A percentile compares a stretch with the other conserved stretches of the same genome.
phyloP scores from a whole-genome alignment of 2,888 invertebrate genomes.

The Xanthorhoe designata region DNA sequence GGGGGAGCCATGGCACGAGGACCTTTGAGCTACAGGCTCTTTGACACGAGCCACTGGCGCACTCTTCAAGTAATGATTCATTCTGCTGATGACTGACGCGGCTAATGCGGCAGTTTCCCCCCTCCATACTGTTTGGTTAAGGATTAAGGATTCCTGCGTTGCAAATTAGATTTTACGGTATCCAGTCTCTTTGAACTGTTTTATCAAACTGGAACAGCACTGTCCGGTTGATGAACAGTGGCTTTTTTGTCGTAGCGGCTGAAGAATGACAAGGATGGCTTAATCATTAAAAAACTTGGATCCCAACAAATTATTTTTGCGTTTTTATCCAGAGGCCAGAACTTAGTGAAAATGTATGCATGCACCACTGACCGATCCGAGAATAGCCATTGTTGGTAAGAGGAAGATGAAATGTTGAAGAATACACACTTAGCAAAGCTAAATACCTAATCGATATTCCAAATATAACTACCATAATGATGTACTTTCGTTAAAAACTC shows the following conservation, averaged over 20 bases:
- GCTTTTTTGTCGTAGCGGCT: constrained; percentile 14
- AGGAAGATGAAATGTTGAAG: constrained; percentile 24
- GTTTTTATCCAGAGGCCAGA: constrained; percentile 1
- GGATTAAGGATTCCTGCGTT: constrained; percentile 64
- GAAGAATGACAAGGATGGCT: no score
- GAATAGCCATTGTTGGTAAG: constrained; percentile 62
- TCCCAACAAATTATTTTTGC: neutral
- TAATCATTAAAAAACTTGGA: no score
- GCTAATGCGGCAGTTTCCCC: constrained; percentile 78
- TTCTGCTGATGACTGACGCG: constrained; percentile 84
- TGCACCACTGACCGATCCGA: constrained; percentile 60
- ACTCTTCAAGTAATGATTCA: constrained; percentile 86
- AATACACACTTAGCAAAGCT: no score
- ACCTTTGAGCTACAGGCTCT: constrained; percentile 83
- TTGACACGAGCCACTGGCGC: constrained; percentile 84
- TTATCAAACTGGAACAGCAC: constrained; percentile 35
- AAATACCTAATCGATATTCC: constrained; percentile 61
- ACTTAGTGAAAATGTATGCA: constrained; percentile 19
- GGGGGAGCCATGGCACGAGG: constrained; percentile 63
- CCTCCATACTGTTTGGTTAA: constrained; percentile 70
- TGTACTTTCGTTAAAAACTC: constrained; percentile 43
- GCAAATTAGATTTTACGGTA: constrained; percentile 61
- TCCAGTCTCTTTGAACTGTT: constrained; percentile 54
- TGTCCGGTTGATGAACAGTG: constrained; percentile 26
- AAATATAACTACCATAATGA: constrained; percentile 59